Percentiles rank a stretch among this genome's conserved stretches.
Evolutionary conservation across 2,888 invertebrate species (phyloP).

Genomic region (Clivina fossor): DNA sequence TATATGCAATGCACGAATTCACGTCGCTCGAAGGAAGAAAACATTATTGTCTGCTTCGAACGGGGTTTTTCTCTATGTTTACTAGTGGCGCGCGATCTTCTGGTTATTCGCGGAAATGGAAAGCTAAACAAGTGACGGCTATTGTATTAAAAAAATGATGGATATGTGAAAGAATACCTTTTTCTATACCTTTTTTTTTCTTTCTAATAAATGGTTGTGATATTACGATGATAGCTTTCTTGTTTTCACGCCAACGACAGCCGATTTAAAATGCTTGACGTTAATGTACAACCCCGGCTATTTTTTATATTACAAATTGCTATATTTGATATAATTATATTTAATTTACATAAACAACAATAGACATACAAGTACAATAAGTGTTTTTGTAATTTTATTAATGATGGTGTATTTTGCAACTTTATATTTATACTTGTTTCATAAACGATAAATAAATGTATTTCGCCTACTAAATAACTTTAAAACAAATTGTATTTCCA

Average conservation of each 20-base stretch:
- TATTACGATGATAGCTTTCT: background rate
- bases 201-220: constrained; percentile 1
- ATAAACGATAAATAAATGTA: too few species aligned
- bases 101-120: constrained; percentile 22
- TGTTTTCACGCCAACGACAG: background rate
- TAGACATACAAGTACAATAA: too few species aligned
- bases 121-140: constrained; percentile 22
- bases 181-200: constrained; percentile 4
- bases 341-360: too few species aligned
- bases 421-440: too few species aligned
- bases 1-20: too few species aligned
- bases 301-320: too few species aligned
- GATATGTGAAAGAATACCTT: constrained; percentile 15
- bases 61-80: constrained; percentile 17
- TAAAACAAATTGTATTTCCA: too few species aligned
- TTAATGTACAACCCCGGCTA: background rate
- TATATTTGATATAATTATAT: too few species aligned
- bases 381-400: too few species aligned
- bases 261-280: background rate
- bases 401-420: too few species aligned
- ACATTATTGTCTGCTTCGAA: constrained; percentile 18
- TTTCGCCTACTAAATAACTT: too few species aligned
- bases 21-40: too few species aligned
- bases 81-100: constrained; percentile 15
- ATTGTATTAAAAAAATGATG: constrained; percentile 25